phyloP scores from a whole-genome alignment of 2,797 vertebrate genomes.

The Bryconaethiops microstoma region DNA sequence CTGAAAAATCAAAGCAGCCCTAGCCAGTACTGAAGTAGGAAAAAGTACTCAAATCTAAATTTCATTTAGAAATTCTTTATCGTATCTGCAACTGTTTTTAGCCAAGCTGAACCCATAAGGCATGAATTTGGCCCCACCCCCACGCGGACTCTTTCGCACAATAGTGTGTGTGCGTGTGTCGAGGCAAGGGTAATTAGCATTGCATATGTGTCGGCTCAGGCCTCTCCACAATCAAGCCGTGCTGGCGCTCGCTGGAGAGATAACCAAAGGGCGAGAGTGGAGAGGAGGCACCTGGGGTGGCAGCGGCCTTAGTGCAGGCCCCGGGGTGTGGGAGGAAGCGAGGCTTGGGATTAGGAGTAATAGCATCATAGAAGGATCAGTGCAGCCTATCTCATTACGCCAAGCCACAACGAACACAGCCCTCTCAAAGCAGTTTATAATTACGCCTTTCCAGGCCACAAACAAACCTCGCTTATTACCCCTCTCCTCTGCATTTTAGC shows the following conservation, averaged over 20 bases:
- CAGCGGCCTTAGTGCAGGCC: constrained; percentile 55
- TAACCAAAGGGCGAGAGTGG: constrained; percentile 57
- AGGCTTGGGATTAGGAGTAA: constrained; percentile 69
- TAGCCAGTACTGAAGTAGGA: too few relatives aligned
- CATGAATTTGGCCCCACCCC: constrained; percentile 32
- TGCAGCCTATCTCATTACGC: constrained; percentile 73
- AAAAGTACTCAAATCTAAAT: too few relatives aligned
- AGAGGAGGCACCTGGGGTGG: constrained; percentile 68
- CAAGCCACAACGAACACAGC: constrained; percentile 66
- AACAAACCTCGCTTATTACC: constrained; percentile 75
- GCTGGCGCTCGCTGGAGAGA: constrained; percentile 44
- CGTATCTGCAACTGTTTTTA: background rate
- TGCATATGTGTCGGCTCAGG: constrained; percentile 37
- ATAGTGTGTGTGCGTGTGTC: constrained; percentile 29
- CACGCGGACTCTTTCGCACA: constrained; percentile 23
- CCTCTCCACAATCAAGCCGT: constrained; percentile 50
- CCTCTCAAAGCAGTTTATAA: constrained; percentile 73
- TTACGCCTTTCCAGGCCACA: constrained; percentile 71
- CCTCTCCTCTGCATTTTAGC: constrained; percentile 60
- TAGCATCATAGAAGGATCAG: constrained; percentile 76
- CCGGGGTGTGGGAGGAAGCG: constrained; percentile 54
- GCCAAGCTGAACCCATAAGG: background rate
- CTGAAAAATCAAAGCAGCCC: too few relatives aligned
- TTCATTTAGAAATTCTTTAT: too few relatives aligned
- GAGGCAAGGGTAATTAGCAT: constrained; percentile 40